Evolutionary conservation across 2,888 invertebrate genomes (phyloP), one percentile per base, ranked within the genome.

Genomic region (Neoaliturus tenellus): DNA sequence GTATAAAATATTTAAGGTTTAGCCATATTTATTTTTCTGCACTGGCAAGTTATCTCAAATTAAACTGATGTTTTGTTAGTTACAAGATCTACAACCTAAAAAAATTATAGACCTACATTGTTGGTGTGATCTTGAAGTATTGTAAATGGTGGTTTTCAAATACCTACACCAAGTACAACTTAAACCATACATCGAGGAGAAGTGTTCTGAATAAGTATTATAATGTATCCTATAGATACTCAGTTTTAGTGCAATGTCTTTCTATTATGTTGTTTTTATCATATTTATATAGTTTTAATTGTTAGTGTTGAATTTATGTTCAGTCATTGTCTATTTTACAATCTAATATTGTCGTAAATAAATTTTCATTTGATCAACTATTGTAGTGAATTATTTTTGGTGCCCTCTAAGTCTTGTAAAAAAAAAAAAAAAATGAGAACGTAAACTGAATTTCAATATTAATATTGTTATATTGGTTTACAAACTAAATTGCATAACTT

Each of bases 161-260:
- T n/a, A n/a, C n/a, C n/a, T n/a, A n/a, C n/a, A n/a, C n/a, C n/a
- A n/a, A n/a, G n/a, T n/a, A n/a, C n/a, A n/a, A n/a, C n/a, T n/a
- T n/a, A n/a, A n/a, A n/a, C n/a, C n/a, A n/a, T n/a, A n/a, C n/a
- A n/a, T n/a, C n/a, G 6, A 39, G 8, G 23, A 8, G 4, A 20
- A 51, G 51, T 23, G 2, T 48, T 51, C 20, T 23, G 23, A 20
- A 51, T 23, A 23, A 14, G 17, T 10, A 4, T 48, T 48, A 48
- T 48, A 48, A 14, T 48, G 2, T 48, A 48, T 3, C n/a, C n/a
- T 8, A 48, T 14, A 48, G 35, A 55, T 55, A 55, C 55, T 62
- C 17, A 39, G 12, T 51, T 51, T 62, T 5, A 62, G 62, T 62
- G 62, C 62, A 62, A 31, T 62, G 62, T 62, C 62, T 62, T 58